Percentiles rank a stretch among this genome's conserved stretches.
These are phyloP conservation scores for Pherbina coryleti DNA, from an alignment of 2,888 invertebrate species.

Conservation along the genomic window DNA sequence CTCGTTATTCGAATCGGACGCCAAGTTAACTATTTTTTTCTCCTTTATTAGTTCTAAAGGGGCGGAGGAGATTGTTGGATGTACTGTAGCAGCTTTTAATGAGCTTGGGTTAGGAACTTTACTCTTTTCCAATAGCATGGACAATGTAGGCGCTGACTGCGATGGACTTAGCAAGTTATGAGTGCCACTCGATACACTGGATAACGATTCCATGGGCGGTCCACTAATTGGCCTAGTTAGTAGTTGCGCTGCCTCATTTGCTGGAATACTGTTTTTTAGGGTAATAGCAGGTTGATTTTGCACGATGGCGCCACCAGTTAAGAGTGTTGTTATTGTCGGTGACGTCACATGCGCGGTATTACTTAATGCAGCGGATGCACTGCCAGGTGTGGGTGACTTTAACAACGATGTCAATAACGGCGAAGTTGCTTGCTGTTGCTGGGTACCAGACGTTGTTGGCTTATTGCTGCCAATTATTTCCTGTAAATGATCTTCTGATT, in stretches of 20 bases:
- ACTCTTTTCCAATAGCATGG: conserved; percentile 77
- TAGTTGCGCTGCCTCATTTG: conserved; percentile 55
- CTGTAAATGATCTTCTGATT: conserved; percentile 61
- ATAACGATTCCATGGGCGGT: conserved; percentile 54
- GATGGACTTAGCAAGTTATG: conserved; percentile 73
- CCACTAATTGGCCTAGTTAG: conserved; percentile 65
- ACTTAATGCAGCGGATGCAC: conserved; percentile 69
- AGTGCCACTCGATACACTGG: conserved; percentile 32
- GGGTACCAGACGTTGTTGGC: conserved; percentile 23
- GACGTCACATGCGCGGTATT: conserved; percentile 64
- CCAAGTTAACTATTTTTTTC: neutral
- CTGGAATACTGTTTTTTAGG: conserved; percentile 48
- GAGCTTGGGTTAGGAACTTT: conserved; percentile 47
- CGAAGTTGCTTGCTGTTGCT: conserved; percentile 66
- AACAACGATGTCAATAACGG: conserved; percentile 86
- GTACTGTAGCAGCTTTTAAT: conserved; percentile 19
- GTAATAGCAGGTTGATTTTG: conserved; percentile 58
- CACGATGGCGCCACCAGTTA: conserved; percentile 64
- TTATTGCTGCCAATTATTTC: conserved; percentile 53
- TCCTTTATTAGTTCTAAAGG: neutral
- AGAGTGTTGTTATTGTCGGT: conserved; percentile 68
- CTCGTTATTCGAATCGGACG: conserved; percentile 47
- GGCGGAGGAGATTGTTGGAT: neutral
- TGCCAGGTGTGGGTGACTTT: conserved; percentile 74
- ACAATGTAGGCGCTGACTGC: conserved; percentile 80